Percentiles rank a stretch among this genome's conserved stretches.
These are phyloP conservation scores for Apamea anceps DNA, from an alignment of 2,888 invertebrate genomes.

Conservation along the genomic window DNA sequence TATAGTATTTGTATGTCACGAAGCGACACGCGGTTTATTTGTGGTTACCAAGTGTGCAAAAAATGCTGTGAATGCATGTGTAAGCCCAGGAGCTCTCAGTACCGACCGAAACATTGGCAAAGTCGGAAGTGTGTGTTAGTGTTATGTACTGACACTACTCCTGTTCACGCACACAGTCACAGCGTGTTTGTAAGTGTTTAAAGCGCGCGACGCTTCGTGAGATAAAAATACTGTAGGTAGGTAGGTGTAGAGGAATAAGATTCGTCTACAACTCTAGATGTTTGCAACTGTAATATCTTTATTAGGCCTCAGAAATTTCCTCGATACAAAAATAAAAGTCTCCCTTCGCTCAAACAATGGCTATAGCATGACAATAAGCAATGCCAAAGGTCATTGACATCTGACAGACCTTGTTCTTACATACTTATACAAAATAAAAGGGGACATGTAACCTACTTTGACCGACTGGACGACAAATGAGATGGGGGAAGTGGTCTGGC, in stretches of 20 bases:
- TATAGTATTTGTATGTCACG: too few relatives aligned
- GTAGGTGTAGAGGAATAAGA: background rate
- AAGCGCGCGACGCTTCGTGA: too few relatives aligned
- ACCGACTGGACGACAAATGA: constrained; percentile 51
- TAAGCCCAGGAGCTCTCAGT: too few relatives aligned
- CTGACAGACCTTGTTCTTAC: constrained; percentile 28
- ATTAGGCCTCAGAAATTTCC: background rate
- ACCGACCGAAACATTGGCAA: too few relatives aligned
- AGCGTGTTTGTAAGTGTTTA: too few relatives aligned
- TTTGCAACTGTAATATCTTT: background rate
- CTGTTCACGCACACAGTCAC: too few relatives aligned
- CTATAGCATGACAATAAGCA: constrained; percentile 45
- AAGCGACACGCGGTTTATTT: too few relatives aligned
- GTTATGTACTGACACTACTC: too few relatives aligned
- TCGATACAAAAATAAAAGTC: constrained; percentile 14
- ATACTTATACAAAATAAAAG: constrained; percentile 50
- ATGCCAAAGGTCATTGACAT: constrained; percentile 54
- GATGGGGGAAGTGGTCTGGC: constrained; percentile 35
- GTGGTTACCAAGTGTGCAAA: too few relatives aligned
- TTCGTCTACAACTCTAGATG: background rate
- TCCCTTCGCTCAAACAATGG: constrained; percentile 1
- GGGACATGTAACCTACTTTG: constrained; percentile 59
- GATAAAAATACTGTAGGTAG: too few relatives aligned
- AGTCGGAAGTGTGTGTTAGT: too few relatives aligned
- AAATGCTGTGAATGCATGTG: too few relatives aligned